A percentile compares a stretch with the other conserved stretches of the same genome.
phyloP scores from a whole-genome alignment of 2,113 vertebrate genomes.

The Larimichthys polyactis region DNA sequence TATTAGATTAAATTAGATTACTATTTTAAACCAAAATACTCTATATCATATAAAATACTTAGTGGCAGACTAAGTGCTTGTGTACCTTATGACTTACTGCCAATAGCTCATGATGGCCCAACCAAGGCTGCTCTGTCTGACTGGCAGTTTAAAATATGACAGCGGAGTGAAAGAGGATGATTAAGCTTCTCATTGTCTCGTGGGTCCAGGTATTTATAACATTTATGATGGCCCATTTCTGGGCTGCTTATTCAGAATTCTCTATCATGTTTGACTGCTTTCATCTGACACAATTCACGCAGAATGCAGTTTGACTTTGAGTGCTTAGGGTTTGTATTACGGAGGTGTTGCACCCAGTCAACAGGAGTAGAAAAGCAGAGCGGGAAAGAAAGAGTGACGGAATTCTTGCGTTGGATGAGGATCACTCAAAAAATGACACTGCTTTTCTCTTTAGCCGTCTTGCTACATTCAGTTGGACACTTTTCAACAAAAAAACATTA shows the following conservation, averaged over 20 bases:
- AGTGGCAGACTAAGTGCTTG: not conserved
- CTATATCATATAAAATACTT: not conserved
- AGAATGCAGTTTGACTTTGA: constrained; percentile 19
- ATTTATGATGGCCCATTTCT: constrained; percentile 64
- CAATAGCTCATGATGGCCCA: not conserved
- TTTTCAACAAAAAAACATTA: not conserved
- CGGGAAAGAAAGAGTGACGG: not conserved
- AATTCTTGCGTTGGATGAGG: not conserved
- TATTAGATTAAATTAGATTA: not conserved
- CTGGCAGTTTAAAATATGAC: constrained; percentile 39
- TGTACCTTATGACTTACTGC: not conserved
- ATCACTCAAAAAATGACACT: constrained; percentile 27
- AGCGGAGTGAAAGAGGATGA: constrained; percentile 61
- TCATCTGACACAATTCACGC: constrained; percentile 47
- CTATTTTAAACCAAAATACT: not conserved
- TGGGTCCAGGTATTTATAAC: constrained; percentile 74
- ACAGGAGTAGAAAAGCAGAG: not conserved
- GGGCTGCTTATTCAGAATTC: constrained; percentile 57
- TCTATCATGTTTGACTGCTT: constrained; percentile 32
- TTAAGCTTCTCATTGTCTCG: constrained; percentile 63
- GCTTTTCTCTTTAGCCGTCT: constrained; percentile 19
- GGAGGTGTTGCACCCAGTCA: not conserved
- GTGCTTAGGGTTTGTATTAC: not conserved
- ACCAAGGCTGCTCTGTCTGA: constrained; percentile 34
- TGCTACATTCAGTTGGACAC: constrained; percentile 25